Evolutionary conservation across 2,888 invertebrate genomes (phyloP).

Genomic region (Harpalus rubripes): DNA sequence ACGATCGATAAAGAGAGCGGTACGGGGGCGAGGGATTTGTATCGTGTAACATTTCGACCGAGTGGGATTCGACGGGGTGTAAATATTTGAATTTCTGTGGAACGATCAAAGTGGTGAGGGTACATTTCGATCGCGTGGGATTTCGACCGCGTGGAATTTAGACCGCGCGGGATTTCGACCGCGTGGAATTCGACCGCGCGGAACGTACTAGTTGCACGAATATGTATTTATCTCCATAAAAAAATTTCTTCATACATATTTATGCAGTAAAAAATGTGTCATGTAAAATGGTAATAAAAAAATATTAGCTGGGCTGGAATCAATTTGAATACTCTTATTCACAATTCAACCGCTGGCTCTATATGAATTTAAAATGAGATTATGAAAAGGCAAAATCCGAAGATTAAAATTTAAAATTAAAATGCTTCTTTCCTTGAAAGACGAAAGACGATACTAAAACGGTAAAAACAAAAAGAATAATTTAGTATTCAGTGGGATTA

Average conservation of each 20-base stretch:
- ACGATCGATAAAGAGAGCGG: too few species aligned
- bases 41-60: too few species aligned
- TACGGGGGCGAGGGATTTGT: too few species aligned
- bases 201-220: too few species aligned
- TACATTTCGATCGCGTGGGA: too few species aligned
- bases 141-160: too few species aligned
- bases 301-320: background rate
- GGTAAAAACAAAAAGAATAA: background rate
- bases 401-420: conserved; percentile 10
- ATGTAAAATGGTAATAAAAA: background rate
- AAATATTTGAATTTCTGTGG: too few species aligned
- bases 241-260: background rate
- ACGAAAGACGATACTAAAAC: background rate
- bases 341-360: background rate
- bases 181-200: too few species aligned
- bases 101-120: too few species aligned
- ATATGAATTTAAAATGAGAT: conserved; percentile 3
- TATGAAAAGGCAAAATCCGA: conserved; percentile 2
- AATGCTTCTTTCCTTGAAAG: background rate
- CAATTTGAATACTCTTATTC: background rate
- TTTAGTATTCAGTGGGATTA: background rate
- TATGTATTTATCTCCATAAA: background rate
- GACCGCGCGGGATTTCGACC: too few species aligned
- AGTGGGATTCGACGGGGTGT: too few species aligned
- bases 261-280: background rate